Percentiles rank a stretch among this genome's conserved stretches.
phyloP scores from a whole-genome alignment of 2,888 invertebrate genomes.

The Argyresthia albistria region DNA sequence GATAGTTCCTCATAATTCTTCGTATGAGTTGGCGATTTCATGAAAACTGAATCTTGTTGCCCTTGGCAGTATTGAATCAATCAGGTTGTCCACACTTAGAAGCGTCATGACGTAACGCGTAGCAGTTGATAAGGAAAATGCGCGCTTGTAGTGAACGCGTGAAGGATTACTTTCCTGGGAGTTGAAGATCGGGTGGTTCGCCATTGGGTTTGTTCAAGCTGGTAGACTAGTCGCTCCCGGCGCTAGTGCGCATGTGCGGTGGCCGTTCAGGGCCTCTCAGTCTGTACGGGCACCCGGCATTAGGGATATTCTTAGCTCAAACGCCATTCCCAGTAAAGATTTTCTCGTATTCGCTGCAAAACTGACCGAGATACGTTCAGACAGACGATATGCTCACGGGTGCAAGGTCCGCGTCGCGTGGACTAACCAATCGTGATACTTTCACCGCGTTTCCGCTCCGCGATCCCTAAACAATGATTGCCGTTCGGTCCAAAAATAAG shows the following conservation, averaged over 20 bases:
- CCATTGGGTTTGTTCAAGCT: slow-evolving; percentile 55
- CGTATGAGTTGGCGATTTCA: not conserved
- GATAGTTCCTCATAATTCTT: too few species aligned
- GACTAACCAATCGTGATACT: not conserved
- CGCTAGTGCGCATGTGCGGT: slow-evolving; percentile 51
- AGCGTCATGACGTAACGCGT: not conserved
- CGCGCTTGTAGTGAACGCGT: slow-evolving; percentile 4
- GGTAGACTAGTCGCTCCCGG: slow-evolving; percentile 42
- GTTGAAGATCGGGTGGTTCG: slow-evolving; percentile 40
- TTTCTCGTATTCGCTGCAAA: not conserved
- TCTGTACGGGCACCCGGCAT: slow-evolving; percentile 50
- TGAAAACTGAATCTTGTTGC: not conserved
- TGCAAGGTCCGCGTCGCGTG: not conserved
- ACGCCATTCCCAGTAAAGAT: slow-evolving; percentile 26
- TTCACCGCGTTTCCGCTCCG: slow-evolving; percentile 17
- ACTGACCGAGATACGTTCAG: not conserved
- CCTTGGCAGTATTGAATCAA: slow-evolving; percentile 7
- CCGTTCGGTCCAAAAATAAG: slow-evolving; percentile 32
- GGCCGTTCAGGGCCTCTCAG: slow-evolving; percentile 57
- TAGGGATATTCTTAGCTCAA: slow-evolving; percentile 44
- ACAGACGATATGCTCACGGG: not conserved
- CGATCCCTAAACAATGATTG: slow-evolving; percentile 19
- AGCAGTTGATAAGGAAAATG: not conserved
- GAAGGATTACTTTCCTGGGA: slow-evolving; percentile 32
- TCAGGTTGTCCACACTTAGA: not conserved